Conservation (phyloP, 2,888 invertebrate species). For the Brachyopa scutellaris region DNA sequence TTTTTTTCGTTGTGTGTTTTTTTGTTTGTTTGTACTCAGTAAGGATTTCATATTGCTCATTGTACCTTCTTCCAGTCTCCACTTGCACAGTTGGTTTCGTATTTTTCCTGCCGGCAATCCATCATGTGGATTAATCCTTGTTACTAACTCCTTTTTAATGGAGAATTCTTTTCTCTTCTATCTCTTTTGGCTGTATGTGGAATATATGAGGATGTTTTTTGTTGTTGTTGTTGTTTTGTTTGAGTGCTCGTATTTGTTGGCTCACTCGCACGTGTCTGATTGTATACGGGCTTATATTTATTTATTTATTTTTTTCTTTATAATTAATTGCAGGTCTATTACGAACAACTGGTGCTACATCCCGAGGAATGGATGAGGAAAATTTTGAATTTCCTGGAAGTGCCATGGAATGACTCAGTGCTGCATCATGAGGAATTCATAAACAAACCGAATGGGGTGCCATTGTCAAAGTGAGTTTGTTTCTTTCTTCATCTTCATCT, state of each 20-base stretch:
- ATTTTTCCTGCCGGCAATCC: constrained; percentile 39
- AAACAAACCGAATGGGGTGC: constrained; percentile 96
- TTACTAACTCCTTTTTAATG: constrained; percentile 68
- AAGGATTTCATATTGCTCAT: constrained; percentile 12
- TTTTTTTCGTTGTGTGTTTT: constrained; percentile 6
- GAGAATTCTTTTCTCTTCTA: constrained; percentile 38
- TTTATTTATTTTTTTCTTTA: constrained; percentile 68
- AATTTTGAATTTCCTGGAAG: constrained; percentile 93
- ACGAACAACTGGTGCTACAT: constrained; percentile 98
- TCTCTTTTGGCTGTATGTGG: neutral
- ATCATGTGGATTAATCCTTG: constrained; percentile 67
- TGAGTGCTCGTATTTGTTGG: constrained; percentile 36
- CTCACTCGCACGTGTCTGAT: constrained; percentile 39
- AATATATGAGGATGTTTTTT: constrained; percentile 28
- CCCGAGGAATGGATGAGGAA: constrained; percentile 94
- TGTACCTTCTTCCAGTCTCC: too few relatives aligned
- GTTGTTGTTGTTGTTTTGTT: constrained; percentile 6
- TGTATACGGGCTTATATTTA: too few relatives aligned
- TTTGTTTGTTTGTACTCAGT: neutral
- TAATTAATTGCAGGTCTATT: constrained; percentile 87
- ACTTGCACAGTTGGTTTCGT: too few relatives aligned
- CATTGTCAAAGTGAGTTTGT: constrained; percentile 92
- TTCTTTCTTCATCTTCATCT: neutral
- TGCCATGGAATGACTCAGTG: constrained; percentile 97
- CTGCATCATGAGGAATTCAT: constrained; percentile 98